Base-by-base conservation (phyloP, 2,888 invertebrate species). In the Himalopsyche japonica region DNA sequence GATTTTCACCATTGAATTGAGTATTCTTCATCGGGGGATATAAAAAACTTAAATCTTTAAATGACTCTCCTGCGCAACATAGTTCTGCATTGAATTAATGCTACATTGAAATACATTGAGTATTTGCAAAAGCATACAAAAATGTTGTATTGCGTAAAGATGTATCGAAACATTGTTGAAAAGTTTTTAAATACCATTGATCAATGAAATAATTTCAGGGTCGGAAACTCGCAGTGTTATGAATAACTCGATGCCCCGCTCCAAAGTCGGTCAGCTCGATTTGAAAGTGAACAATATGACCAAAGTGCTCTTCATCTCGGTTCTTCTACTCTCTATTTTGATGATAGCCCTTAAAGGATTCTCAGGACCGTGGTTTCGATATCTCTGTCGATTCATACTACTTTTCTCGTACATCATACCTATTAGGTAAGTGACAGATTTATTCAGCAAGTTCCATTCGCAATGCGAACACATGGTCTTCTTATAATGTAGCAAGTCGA, bases 401-500 rank as follows among this genome's bases (percentile, higher is more conserved):
- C 94, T 99, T 24, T 99, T 99, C 92, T 99, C 99, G 0, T 99
- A 99, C 91, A 99, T 99, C 88, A 99, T 99, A 89, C 99, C 99
- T 20, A 98, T 99, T 88, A 97, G 97, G 95, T 96, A 88, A 92
- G 91, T 88, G 12, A 10, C 78, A 70, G 6, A 64, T 43, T 43
- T 76, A 70, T 24, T n/a, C 47, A 81, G 15, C 20, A 32, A 32
- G 7, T 7, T 8, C 8, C 37, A 8, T 10, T 37, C 8, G 10
- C 37, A 37, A 37, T 37, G 37, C 10, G 37, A 8, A 37, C 10
- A 32, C 6, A 6, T 32, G 32, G 32, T 4, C 32, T 4, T 32
- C 32, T 32, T 6, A 32, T 32, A 3, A n/a, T n/a, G n/a, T n/a
- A n/a, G n/a, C n/a, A n/a, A n/a, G n/a, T n/a, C n/a, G n/a, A n/a